Evolutionary conservation across 2,113 vertebrate genomes (phyloP), one percentile per base, ranked within the genome.

Genomic region (Vicugna pacos): DNA sequence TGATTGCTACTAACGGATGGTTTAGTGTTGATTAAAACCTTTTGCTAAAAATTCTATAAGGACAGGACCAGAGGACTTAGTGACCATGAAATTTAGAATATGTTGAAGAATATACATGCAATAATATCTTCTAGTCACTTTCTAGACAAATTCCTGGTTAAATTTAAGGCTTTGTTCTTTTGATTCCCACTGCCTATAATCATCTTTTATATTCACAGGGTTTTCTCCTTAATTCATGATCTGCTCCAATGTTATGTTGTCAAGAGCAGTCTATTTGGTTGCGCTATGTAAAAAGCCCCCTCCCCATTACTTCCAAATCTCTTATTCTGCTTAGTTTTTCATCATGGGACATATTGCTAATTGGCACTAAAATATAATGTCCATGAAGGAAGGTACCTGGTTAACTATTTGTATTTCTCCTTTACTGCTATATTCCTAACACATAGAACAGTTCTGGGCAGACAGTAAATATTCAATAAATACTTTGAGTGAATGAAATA

Each of bases 131-230:
- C 50, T 69, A 26, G 6, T 35, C 70, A 92, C 13, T 72, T 97
- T 91, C 26, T 30, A 77, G 50, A 72, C 19, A 42, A 67, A 73
- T 52, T 82, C 14, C 20, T 84, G 9, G 30, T 73, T 94, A 60
- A 89, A 93, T 93, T 93, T 93, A 95, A 94, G 46, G 32, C 35
- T 48, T 50, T 79, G 12, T 4, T 22, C 15, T 83, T 93, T 92
- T 93, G 69, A 67, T 79, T 70, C 9, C 24, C 12, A 76, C 8
- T 90, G 35, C 42, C 48, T 89, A 11, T 10, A 62, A 77, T 22
- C 83, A 35, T 81, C 52, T 96, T 86, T 92, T 81, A 81, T 62
- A 82, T 30, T 54, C 35, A 52, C 9, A 88, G 52, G 9, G 6
- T 56, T 79, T 89, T 72, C 62, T 87, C 58, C 60, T 92, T 17